Evolutionary conservation across 2,797 vertebrate species (phyloP).

Genomic region (Myotis myotis): DNA sequence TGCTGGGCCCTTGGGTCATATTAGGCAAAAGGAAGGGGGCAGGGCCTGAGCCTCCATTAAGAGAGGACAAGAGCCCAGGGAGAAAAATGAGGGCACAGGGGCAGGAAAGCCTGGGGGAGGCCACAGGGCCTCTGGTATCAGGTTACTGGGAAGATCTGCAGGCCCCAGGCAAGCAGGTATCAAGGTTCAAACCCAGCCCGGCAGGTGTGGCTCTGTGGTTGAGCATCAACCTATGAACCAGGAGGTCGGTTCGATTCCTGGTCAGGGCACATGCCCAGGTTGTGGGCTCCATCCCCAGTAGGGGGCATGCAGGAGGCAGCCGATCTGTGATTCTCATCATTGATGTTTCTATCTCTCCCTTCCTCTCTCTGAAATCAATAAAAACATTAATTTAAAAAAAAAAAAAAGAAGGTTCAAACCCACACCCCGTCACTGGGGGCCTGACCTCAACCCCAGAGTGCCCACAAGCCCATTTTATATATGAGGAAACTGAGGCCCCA

Average conservation of each 20-base stretch:
- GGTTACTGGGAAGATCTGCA: neutral
- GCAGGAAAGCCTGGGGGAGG: neutral
- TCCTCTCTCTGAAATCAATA: no score
- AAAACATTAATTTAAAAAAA: no score
- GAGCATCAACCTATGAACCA: no score
- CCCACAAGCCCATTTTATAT: neutral
- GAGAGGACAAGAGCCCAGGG: neutral
- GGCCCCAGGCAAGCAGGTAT: neutral
- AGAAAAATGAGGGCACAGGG: neutral
- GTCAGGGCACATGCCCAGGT: no score
- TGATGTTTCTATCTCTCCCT: no score
- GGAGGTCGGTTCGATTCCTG: no score
- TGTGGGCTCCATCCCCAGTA: no score
- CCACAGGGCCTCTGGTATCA: neutral
- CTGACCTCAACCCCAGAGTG: neutral
- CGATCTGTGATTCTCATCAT: no score
- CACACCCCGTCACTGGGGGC: neutral
- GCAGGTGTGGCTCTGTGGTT: no score
- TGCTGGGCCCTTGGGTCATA: slow-evolving; percentile 3
- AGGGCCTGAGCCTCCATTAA: slow-evolving; percentile 15
- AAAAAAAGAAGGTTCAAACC: neutral
- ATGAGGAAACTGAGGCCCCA: slow-evolving; percentile 4
- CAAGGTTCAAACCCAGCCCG: neutral
- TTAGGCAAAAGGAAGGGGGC: slow-evolving; percentile 55
- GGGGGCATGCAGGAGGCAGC: no score